Percentiles rank a stretch among this genome's conserved stretches.
Evolutionary conservation across 1,140 invertebrate genomes (phyloP).

Genomic region (Cyphomyrmex costatus): DNA sequence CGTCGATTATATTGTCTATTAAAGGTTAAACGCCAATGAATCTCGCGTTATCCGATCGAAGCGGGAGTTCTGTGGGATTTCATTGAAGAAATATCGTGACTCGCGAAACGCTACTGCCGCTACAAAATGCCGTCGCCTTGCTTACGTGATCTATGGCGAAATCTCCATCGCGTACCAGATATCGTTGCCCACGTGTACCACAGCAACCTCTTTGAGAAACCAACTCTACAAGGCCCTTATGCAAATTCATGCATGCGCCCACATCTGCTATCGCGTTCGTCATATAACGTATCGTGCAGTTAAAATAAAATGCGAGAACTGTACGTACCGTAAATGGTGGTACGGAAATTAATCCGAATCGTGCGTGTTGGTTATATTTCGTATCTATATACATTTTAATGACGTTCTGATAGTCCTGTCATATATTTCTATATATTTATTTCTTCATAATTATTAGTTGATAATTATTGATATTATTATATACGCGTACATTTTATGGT

Average conservation of each 20-base stretch:
- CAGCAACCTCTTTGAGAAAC: constrained; percentile 31
- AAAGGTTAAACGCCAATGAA: constrained; percentile 22
- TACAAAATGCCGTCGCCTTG: neutral
- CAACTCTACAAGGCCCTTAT: constrained; percentile 64
- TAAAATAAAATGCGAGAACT: constrained; percentile 16
- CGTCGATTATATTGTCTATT: neutral
- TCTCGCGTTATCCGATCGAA: constrained; percentile 18
- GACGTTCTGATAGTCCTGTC: neutral
- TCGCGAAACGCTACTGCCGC: constrained; percentile 50
- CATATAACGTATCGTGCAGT: neutral
- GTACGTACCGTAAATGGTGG: neutral
- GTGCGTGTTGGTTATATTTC: neutral
- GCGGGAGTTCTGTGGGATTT: constrained; percentile 31
- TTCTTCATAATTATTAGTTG: neutral
- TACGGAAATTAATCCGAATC: neutral
- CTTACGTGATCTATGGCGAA: constrained; percentile 69
- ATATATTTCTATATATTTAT: neutral
- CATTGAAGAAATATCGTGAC: constrained; percentile 63
- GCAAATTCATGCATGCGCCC: constrained; percentile 63
- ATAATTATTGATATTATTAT: neutral
- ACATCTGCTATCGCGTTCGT: constrained; percentile 29
- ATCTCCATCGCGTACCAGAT: constrained; percentile 73
- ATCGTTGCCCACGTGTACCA: constrained; percentile 67
- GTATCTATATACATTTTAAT: neutral
- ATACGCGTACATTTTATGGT: neutral